Base-by-base conservation (phyloP, 2,888 invertebrate genomes). In the Tenthredo mesomela region DNA sequence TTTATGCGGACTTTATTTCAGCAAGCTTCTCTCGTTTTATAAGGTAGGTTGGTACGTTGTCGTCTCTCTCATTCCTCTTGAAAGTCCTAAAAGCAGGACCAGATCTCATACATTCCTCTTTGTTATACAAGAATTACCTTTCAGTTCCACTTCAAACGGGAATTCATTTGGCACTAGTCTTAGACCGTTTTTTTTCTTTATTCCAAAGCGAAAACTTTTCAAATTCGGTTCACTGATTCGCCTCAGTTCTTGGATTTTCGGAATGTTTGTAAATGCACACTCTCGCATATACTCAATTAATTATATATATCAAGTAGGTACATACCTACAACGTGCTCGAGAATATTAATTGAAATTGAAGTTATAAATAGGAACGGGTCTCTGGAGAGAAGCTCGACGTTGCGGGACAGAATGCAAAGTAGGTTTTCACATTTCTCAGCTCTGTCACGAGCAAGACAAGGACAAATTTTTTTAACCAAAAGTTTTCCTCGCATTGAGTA, bases 31-130 rank as follows among this genome's bases (percentile, higher is more conserved):
- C 40, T 77, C 47, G 5, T 77, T 18, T 29, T 25, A 50, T 77
- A n/a, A 47, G 47, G 1, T n/a, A 33, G 33, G 33, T 54, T 77
- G 7, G 29, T 33, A 10, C 21, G 7, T 50, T 10, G 15, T 43
- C 25, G 10, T 73, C 43, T 43, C 73, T 43, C 29, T 77, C 77
- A 54, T 77, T 77, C 29, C 18, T 33, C 50, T 18, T 33, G 25
- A 54, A 77, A 54, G 77, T 77, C 54, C 50, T 54, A 54, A 50
- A 77, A 77, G 50, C 77, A 18, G 47, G 50, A 50, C 6, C 77
- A 77, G 77, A 77, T 77, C 77, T 77, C 77, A 54, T 77, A 54
- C 54, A 54, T 50, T 75, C 21, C 77, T 77, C 77, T 77, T 77
- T 77, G 77, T 77, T 33, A 54, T 50, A 77, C 77, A 54, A 77